Base-by-base conservation (phyloP, 2,113 vertebrate genomes). In the Gallinago paraguaiae region DNA sequence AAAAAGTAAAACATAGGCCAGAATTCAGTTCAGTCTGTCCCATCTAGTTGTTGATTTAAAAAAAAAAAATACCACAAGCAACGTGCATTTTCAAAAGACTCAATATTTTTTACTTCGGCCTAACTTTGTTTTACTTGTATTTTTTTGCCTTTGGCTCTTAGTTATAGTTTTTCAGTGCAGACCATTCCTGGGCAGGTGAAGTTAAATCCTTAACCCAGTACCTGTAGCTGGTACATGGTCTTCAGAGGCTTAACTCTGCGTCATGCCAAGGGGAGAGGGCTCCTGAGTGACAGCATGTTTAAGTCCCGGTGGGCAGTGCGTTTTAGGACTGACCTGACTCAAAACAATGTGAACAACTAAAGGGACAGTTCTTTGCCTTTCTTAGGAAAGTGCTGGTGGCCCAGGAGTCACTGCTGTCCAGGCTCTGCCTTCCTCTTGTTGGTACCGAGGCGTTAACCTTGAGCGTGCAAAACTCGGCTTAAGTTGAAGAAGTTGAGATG, bases 91-190 rank as follows among this genome's bases (percentile, higher is more conserved):
- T 50, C 25, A 50, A 56, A 87, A 76, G 25, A 35, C n/a, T 11
- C 35, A 33, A 6, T n/a, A 6, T 90, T 12, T 14, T 92, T 86
- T 75, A 56, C 30, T 60, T 87, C 39, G 91, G 19, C 37, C 14
- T 57, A 14, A 10, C 45, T 39, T 46, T 88, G 17, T n/a, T 87
- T 69, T 48, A 57, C 19, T 20, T 56, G 10, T 54, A 5, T 39
- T 83, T 83, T 94, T 91, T 79, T 63, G 28, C 27, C 20, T 83
- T 65, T 76, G 39, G 28, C 46, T 71, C 46, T 70, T 60, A 59
- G 30, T 50, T 59, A 17, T 9, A 3, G n/a, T 72, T 95, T 68
- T 60, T 25, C 23, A 22, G 2, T 0, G 2, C 33, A 68, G 28
- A 39, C 53, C 28, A 4, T 69, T 59, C 13, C 41, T 43, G 25